Base-by-base conservation (phyloP, 92 coral and sea anemone species). In the Zoanthus gigantus region DNA sequence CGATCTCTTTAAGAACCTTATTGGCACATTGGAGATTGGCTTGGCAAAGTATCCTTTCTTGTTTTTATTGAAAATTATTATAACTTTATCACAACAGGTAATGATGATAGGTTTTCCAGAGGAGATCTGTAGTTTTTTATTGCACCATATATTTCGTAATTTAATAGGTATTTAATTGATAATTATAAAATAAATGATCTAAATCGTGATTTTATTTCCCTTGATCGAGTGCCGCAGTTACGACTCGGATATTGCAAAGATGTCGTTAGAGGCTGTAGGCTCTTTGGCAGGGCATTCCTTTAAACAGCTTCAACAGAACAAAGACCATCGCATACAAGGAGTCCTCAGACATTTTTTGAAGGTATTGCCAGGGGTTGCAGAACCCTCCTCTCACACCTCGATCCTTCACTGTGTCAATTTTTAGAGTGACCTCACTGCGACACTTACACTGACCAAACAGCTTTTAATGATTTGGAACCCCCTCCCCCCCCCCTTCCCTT, bases 241-340 rank as follows among this genome's bases (percentile, higher is more conserved):
- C 63, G 98, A 93, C 69, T 75, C 95, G n/a, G 99, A 96, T 57
- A 90, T 96, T 54, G 88, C 99, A 42, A 96, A 96, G 87, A 95
- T 95, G 95, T 95, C 99, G 6, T 94, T 96, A 28, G 99, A 96
- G 74, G 98, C 98, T 44, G 71, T 96, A 8, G 90, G 94, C 45
- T 92, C 98, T 29, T 88, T 96, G 69, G 98, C 95, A 63, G 23
- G 89, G 45, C 94, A 96, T 79, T 85, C 91, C 42, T 93, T 95
- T 69, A 85, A 88, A 48, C 91, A 92, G 65, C 87, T 77, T 48
- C 92, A 93, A 74, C 92, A 93, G 83, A 88, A 90, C 32, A 88
- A 44, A 34, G 84, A 86, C 34, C 77, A 87, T 34, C 83, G 94
- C 5, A 83, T 89, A 44, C 89, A 86, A 57, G 98, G 92, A 75